A percentile compares a stretch with the other conserved stretches of the same genome.
phyloP scores from a whole-genome alignment of 2,888 invertebrate species.

The Coelinius sp. region DNA sequence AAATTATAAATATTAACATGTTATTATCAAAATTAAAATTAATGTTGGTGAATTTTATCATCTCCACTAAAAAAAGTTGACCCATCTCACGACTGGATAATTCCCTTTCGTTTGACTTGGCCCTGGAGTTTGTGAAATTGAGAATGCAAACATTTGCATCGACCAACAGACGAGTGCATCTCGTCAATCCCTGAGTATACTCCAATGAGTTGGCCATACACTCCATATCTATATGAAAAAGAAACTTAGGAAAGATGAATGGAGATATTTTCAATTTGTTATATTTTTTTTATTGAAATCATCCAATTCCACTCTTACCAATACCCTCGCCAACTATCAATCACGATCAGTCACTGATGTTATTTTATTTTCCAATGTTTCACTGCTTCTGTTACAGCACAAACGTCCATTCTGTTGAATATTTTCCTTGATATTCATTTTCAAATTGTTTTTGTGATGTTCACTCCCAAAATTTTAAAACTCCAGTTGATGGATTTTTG shows the following conservation, averaged over 20 bases:
- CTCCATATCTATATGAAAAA: not conserved
- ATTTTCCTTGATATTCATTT: not conserved
- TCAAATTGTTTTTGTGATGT: not conserved
- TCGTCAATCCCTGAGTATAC: conserved; percentile 15
- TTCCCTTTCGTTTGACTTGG: conserved; percentile 14
- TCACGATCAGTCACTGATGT: not conserved
- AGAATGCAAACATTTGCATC: conserved; percentile 17
- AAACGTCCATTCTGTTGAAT: not conserved
- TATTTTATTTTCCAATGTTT: not conserved
- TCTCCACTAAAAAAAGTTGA: not conserved
- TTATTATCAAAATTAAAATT: too few species aligned
- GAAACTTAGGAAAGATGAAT: not conserved
- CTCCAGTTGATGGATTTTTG: too few species aligned
- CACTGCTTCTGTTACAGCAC: not conserved
- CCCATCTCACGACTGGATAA: not conserved
- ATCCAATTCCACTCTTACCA: conserved; percentile 6
- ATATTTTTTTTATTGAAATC: conserved; percentile 5
- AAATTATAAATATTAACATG: too few species aligned
- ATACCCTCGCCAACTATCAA: conserved; percentile 12
- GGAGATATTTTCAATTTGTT: conserved; percentile 8
- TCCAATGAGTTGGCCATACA: not conserved
- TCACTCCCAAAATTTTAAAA: too few species aligned
- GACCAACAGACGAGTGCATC: conserved; percentile 9
- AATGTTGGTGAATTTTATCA: too few species aligned
- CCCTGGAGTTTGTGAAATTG: conserved; percentile 14